Evolutionary conservation across 1,140 invertebrate genomes (phyloP).

Genomic region (Apis dorsata): DNA sequence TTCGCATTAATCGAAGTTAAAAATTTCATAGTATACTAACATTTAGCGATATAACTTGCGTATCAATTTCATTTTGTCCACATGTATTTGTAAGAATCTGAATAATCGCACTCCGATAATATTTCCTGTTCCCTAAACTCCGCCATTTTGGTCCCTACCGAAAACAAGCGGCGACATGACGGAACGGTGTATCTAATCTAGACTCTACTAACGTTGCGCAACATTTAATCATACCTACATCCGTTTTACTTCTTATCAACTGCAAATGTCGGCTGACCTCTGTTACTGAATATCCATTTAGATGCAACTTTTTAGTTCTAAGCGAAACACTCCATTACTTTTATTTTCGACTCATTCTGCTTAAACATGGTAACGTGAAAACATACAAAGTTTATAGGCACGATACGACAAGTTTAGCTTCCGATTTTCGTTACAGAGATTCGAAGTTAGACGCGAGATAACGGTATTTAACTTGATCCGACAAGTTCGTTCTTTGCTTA

Average conservation of each 20-base stretch:
- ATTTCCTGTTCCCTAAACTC: neutral
- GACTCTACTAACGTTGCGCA: neutral
- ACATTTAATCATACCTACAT: neutral
- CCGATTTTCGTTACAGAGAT: neutral
- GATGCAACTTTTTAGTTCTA: neutral
- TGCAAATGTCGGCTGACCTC: neutral
- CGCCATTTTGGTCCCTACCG: constrained; percentile 41
- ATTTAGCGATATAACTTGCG: too few species aligned
- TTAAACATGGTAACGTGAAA: too few species aligned
- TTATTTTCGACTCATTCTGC: too few species aligned
- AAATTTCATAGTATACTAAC: too few species aligned
- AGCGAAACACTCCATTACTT: too few species aligned
- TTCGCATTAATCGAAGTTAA: too few species aligned
- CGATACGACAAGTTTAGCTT: neutral
- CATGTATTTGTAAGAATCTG: too few species aligned
- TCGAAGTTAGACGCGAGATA: neutral
- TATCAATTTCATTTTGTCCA: too few species aligned
- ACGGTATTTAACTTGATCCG: neutral
- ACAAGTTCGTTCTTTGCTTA: neutral
- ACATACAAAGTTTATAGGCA: too few species aligned
- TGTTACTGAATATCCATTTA: neutral
- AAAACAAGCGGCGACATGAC: neutral
- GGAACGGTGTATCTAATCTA: neutral
- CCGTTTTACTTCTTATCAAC: neutral
- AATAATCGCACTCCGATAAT: too few species aligned